Percentiles rank a stretch among this genome's conserved stretches.
Conservation (phyloP, 2,113 vertebrate genomes). For the Crotalus horridus region DNA sequence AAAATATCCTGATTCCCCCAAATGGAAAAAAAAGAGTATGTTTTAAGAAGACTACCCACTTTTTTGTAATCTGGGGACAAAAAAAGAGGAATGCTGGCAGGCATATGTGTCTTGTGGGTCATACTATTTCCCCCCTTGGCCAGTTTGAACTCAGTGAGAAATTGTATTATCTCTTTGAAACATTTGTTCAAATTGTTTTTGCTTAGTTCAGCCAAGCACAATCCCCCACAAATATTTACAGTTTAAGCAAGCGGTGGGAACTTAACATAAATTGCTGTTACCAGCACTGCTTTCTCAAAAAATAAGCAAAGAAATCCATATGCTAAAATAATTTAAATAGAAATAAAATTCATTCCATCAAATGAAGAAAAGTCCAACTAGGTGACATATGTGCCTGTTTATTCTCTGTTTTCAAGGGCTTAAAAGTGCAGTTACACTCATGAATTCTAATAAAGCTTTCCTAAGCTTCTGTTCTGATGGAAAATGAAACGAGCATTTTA, state of each 20-base stretch:
- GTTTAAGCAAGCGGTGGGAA: neutral
- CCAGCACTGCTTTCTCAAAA: neutral
- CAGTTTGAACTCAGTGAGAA: neutral
- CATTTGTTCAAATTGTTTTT: neutral
- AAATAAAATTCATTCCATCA: neutral
- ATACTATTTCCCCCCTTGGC: neutral
- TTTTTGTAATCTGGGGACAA: neutral
- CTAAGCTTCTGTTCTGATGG: neutral
- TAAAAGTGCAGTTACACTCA: neutral
- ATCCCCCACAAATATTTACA: neutral
- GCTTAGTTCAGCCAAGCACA: neutral
- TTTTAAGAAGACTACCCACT: neutral
- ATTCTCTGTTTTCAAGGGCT: neutral
- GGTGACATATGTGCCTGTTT: neutral
- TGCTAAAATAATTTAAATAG: neutral
- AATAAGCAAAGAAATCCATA: neutral
- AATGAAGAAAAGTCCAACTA: neutral
- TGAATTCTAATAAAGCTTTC: conserved; percentile 9
- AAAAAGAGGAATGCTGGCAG: neutral
- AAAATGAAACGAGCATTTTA: conserved; percentile 4
- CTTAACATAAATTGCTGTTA: neutral
- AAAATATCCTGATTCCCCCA: neutral
- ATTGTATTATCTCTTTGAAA: neutral
- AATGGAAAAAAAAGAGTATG: neutral
- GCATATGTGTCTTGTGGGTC: neutral